Base-by-base conservation (phyloP, 2,888 invertebrate genomes). In the Emmelina monodactyla region DNA sequence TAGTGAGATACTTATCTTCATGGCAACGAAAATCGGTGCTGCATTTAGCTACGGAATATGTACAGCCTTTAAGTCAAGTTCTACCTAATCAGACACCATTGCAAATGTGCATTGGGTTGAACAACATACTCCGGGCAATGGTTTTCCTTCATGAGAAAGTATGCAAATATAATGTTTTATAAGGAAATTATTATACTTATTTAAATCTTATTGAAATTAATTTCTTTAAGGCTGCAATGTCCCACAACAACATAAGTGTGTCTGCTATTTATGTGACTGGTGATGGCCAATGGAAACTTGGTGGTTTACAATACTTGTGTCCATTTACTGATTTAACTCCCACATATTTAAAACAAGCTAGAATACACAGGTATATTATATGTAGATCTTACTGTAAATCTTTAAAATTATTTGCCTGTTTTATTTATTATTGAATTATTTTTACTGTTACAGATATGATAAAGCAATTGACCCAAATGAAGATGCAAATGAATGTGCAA, bases 231-330 rank as follows among this genome's bases (percentile, higher is more conserved):
- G 92, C 90, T 30, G 60, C 73, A 32, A 85, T 87, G 41, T 88
- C 91, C 5, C 95, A 95, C 65, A 91, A 94, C 45, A 94, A 94
- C 71, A 81, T 95, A 5, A 87, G 91, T 59, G 72, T 84, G 45
- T 84, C 89, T 43, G 87, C 93, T 3, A 83, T 95, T 40, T 95
- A 91, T 71, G 87, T 94, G 5, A 87, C 89, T 15, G 83, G 85
- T 11, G 91, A 93, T 69, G 93, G 94, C 0, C 86, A 85, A 38
- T 95, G 95, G 95, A 91, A 92, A 57, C 78, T 95, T 16, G 92
- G 91, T 9, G 92, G 92, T 3, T 80, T 94, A 54, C 94, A 95
- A 61, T 91, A 88, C 60, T 79, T 91, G 9, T 89, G 87, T 64
- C 82, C 84, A 46, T 85, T 85, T 48, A 76, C 72, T 37, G 89